These are phyloP conservation scores for Caenorhabditis becei DNA, from an alignment of 2,888 invertebrate species.

Conservation along the genomic window DNA sequence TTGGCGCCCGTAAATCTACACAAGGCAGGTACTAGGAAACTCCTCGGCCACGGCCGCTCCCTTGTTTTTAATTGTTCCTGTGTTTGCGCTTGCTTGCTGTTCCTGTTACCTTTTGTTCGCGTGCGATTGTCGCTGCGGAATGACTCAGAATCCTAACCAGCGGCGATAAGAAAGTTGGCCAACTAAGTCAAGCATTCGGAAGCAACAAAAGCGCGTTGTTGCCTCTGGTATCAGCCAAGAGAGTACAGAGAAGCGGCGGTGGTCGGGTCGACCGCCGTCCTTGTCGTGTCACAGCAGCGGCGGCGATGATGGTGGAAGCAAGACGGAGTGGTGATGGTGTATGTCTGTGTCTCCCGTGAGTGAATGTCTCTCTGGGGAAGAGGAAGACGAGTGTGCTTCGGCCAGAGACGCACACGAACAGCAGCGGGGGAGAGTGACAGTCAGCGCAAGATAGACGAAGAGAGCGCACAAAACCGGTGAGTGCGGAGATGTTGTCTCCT, in stretches of 20 bases:
- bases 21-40: not conserved
- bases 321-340: conserved; percentile 30
- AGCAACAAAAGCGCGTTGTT: conserved; percentile 6
- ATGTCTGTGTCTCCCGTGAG: conserved; percentile 27
- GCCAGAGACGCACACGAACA: conserved; percentile 40
- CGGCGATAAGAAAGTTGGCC: not conserved
- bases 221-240: conserved; percentile 14
- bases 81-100: not conserved
- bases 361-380: not conserved
- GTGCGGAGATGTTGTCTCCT: conserved; percentile 32
- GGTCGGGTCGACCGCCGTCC: not conserved
- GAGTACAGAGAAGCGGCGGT: conserved; percentile 34
- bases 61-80: not conserved
- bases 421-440: conserved; percentile 17
- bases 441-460: conserved; percentile 20
- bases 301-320: conserved; percentile 26
- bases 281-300: not conserved
- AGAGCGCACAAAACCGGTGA: conserved; percentile 20
- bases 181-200: conserved; percentile 1
- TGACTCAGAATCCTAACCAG: no score
- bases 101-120: conserved; percentile 1
- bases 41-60: conserved; percentile 23
- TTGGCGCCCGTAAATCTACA: conserved; percentile 18
- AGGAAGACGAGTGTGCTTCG: conserved; percentile 33
- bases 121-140: not conserved